Evolutionary conservation across 2,888 invertebrate genomes (phyloP).

Genomic region (Drosophila maculinotata): DNA sequence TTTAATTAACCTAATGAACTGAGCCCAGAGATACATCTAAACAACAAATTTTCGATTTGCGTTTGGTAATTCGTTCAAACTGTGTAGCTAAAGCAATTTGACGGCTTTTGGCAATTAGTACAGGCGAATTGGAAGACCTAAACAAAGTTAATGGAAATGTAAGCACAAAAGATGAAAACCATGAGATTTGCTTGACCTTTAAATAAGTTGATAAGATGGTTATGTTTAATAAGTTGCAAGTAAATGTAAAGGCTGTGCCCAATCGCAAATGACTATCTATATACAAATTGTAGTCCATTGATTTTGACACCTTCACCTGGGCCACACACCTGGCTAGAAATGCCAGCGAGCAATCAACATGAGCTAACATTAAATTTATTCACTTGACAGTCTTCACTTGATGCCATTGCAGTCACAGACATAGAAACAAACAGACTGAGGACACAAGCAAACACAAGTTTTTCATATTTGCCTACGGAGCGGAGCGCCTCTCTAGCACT

Average conservation of each 20-base stretch:
- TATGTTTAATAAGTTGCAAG: neutral
- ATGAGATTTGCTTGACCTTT: neutral
- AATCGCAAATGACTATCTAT: constrained; percentile 15
- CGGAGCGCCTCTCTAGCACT: neutral
- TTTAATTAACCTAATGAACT: constrained; percentile 76
- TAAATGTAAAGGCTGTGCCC: neutral
- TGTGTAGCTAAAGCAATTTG: constrained; percentile 24
- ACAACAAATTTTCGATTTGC: constrained; percentile 10
- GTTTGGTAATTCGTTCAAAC: constrained; percentile 24
- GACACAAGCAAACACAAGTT: constrained; percentile 15
- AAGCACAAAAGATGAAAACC: neutral
- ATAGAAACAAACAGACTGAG: constrained; percentile 14
- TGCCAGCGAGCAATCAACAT: constrained; percentile 4
- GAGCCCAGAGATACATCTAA: constrained; percentile 5
- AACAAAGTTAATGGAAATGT: neutral
- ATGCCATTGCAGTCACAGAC: constrained; percentile 21
- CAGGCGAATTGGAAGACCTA: neutral
- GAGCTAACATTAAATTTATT: constrained; percentile 35
- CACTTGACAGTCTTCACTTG: constrained; percentile 25
- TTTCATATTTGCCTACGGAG: constrained; percentile 16
- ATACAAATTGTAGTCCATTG: constrained; percentile 11
- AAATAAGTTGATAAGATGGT: neutral
- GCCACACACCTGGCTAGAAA: constrained; percentile 5
- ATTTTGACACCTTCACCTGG: constrained; percentile 33
- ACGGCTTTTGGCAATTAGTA: constrained; percentile 34